Base-by-base conservation (phyloP, 2,113 vertebrate genomes). In the Parotia lawesii region DNA sequence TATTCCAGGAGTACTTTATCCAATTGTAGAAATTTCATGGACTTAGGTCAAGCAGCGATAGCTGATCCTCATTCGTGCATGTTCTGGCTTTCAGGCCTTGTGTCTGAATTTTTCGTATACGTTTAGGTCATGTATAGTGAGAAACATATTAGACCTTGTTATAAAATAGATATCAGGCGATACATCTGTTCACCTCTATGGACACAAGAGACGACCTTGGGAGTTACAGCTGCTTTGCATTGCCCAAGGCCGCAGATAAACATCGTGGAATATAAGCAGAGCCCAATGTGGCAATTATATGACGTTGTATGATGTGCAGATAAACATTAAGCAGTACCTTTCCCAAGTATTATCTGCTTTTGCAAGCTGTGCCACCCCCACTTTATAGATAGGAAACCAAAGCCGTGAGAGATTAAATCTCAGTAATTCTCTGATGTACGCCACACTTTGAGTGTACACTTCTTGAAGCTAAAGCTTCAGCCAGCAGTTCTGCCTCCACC, bases 161-260 rank as follows among this genome's bases (percentile, higher is more conserved):
- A 47, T 60, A 87, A 51, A 92, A 45, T 33, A 71, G 15, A 0
- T 66, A 47, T 11, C 13, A 82, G 53, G 42, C 81, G 35, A 44
- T 35, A 9, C 24, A 47, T 74, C 29, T 85, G 3, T 71, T 53
- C 56, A 60, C 45, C 21, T 90, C 27, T 56, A 16, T 11, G 72
- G 48, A 33, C 3, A 3, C n/a, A 48, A 64, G 61, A 77, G 35
- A 48, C 0, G 0, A 62, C 42, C 11, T 53, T 57, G 60, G 29
- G 60, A 58, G 8, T 57, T 77, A 40, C 17, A 85, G 24, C 15
- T 50, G 33, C 51, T 89, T 81, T 80, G 25, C 72, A 6, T 88
- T 89, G 24, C 31, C 66, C 20, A 72, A 77, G 50, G 33, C 91
- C 62, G 56, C 18, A 74, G 67, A 72, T 64, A 64, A 75, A 47